A percentile compares a stretch with the other conserved stretches of the same genome.
Conservation (phyloP, 2,888 invertebrate genomes). For the Iselma pallidipennis region DNA sequence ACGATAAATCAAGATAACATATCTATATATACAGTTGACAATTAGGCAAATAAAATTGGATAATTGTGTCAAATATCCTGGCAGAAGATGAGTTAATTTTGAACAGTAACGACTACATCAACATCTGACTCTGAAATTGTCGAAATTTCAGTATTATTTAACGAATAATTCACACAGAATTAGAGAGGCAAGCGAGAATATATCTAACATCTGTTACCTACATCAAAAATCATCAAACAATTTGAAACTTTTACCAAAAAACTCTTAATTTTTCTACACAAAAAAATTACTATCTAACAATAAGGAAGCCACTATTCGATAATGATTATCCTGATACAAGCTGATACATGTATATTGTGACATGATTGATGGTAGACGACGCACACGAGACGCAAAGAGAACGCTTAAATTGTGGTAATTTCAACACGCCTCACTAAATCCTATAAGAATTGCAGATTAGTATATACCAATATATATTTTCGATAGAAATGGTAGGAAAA, state of each 20-base stretch:
- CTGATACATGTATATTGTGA: neutral
- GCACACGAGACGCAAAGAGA: neutral
- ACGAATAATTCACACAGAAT: no score
- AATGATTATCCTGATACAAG: neutral
- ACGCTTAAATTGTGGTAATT: neutral
- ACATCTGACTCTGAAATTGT: no score
- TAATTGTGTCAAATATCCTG: constrained; percentile 18
- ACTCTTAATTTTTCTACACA: no score
- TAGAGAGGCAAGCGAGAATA: no score
- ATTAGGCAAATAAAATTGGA: constrained; percentile 23
- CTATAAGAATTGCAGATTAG: neutral
- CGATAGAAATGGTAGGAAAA: neutral
- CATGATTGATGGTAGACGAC: neutral
- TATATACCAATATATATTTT: neutral
- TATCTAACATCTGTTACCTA: no score
- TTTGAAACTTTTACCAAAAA: no score
- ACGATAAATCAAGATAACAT: constrained; percentile 20
- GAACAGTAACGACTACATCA: no score
- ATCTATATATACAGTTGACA: constrained; percentile 15
- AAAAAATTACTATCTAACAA: neutral
- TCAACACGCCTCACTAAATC: neutral
- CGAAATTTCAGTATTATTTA: no score
- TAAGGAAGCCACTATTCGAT: neutral
- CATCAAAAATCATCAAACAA: no score
- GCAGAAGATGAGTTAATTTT: constrained; percentile 19